Evolutionary conservation across 2,797 vertebrate genomes (phyloP), one percentile per base, ranked within the genome.

Genomic region (Trematomus bernacchii): DNA sequence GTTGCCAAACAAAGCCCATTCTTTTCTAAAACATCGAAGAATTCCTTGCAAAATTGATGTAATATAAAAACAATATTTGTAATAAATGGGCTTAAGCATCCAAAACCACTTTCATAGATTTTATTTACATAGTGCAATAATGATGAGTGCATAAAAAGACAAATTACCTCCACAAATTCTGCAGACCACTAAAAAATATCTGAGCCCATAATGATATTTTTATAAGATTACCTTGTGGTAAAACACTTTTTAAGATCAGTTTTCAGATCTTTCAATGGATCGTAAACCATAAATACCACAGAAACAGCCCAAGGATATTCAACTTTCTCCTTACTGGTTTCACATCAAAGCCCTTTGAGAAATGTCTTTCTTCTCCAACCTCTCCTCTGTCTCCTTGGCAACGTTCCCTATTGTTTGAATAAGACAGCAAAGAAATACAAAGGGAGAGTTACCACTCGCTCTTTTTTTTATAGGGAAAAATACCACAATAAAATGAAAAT

Each of bases 331-430:
- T 79, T 48, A 33, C 53, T 27, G 44, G 65, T 62, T 71, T 30
- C 5, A 76, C 54, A 86, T 86, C 82, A 85, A 74, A 89, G 73
- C 62, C 46, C 12, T 71, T 55, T 53, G 6, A 70, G 47, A 80
- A 59, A 66, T 30, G 0, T 68, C 62, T 78, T 27, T 73, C 58
- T 11, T 42, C 37, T 27, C 11, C 73, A 50, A 63, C 40, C 40
- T 37, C 19, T 68, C 51, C 46, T 59, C 43, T 4, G 21, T 79
- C 65, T 77, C 66, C 61, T 16, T 75, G 75, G 72, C 58, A 66
- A 72, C 69, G 55, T 69, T 73, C 30, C 61, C 58, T 54, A 42
- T 81, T 83, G 73, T 87, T 76, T 76, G 46, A 81, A 59, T 66
- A 59, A 85, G 61, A 66, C 51, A 54, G 50, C 44, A 57, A 66